These are phyloP conservation scores for Antheraea mylitta DNA, from an alignment of 1,140 invertebrate species.

Conservation along the genomic window DNA sequence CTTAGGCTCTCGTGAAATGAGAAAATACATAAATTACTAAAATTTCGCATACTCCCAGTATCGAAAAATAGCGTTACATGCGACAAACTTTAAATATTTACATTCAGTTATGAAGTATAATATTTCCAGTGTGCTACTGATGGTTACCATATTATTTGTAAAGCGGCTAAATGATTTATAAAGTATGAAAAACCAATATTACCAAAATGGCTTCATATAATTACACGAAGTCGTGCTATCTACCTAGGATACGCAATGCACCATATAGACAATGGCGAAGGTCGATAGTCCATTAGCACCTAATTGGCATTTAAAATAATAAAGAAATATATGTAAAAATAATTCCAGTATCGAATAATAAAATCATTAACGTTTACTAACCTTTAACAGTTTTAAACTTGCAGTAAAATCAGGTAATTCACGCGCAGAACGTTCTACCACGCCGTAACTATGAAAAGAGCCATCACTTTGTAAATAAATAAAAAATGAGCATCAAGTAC, in stretches of 20 bases:
- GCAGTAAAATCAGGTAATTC: conserved; percentile 61
- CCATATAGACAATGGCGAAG: conserved; percentile 77
- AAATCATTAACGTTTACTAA: conserved; percentile 52
- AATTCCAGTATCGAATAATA: conserved; percentile 9
- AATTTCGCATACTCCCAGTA: no score
- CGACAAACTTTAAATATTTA: no score
- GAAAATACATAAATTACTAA: no score
- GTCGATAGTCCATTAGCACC: conserved; percentile 59
- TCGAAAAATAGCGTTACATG: no score
- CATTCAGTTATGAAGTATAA: no score
- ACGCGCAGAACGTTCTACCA: conserved; percentile 73
- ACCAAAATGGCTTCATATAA: conserved; percentile 28
- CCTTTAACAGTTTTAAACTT: conserved; percentile 68
- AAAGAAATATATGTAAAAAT: conserved; percentile 15
- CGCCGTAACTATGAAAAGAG: conserved; percentile 75
- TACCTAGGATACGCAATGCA: conserved; percentile 72
- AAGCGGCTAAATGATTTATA: background rate
- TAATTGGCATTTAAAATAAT: conserved; percentile 8
- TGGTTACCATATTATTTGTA: background rate
- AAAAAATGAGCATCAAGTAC: conserved; percentile 77
- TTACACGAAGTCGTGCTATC: conserved; percentile 20
- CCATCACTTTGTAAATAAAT: conserved; percentile 79
- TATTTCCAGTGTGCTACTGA: no score
- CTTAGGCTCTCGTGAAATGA: no score
- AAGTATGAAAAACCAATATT: conserved; percentile 13